Evolutionary conservation across 2,888 invertebrate genomes (phyloP).

Genomic region (Cynaeus angustus): DNA sequence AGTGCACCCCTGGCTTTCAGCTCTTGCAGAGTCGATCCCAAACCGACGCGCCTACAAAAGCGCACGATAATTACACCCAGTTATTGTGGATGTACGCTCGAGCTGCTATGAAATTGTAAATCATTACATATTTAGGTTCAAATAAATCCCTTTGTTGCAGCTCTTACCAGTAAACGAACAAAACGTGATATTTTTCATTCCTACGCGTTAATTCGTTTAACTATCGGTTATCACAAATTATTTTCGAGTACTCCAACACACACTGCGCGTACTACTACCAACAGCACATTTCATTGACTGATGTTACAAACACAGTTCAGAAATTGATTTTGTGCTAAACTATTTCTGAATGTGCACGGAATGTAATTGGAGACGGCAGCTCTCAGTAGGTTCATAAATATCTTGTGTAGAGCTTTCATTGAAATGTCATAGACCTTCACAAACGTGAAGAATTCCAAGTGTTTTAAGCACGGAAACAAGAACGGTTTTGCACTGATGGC

Average conservation of each 20-base stretch:
- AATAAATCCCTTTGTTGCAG: constrained; percentile 35
- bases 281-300: constrained; percentile 33
- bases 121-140: constrained; percentile 43
- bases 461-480: constrained; percentile 20
- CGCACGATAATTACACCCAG: constrained; percentile 47
- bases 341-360: constrained; percentile 45
- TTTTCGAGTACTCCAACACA: no score
- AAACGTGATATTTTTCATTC: constrained; percentile 20
- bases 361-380: constrained; percentile 45
- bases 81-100: constrained; percentile 47
- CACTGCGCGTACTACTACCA: constrained; percentile 32
- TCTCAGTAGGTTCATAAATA: constrained; percentile 51
- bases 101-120: constrained; percentile 45
- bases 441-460: constrained; percentile 21
- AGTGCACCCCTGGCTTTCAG: constrained; percentile 49
- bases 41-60: constrained; percentile 47
- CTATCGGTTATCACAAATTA: neutral
- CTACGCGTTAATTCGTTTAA: constrained; percentile 5
- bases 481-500: neutral
- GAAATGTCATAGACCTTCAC: constrained; percentile 50
- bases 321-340: constrained; percentile 46
- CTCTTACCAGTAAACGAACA: constrained; percentile 2
- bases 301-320: constrained; percentile 24
- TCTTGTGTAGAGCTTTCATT: constrained; percentile 49
- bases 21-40: constrained; percentile 48